Conservation (phyloP, 2,888 invertebrate genomes). For the Chrysopilus asiliformis region DNA sequence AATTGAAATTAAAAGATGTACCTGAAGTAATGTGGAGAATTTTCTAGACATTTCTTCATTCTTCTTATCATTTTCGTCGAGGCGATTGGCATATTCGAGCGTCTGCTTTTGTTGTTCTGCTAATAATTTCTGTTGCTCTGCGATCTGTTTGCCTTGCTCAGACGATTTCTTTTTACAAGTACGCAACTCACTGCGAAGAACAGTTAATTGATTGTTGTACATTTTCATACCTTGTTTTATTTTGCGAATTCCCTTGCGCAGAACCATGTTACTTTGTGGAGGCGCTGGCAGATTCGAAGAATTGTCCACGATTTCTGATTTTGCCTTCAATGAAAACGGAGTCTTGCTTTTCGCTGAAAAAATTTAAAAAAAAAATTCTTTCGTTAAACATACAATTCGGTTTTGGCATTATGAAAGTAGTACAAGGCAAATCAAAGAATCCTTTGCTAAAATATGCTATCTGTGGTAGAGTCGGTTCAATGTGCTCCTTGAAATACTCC, state of each 20-base stretch:
- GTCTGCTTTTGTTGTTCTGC: slow-evolving; percentile 64
- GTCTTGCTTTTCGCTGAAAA: slow-evolving; percentile 22
- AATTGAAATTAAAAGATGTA: slow-evolving; percentile 23
- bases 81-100: slow-evolving; percentile 65
- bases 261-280: slow-evolving; percentile 73
- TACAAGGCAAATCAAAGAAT: slow-evolving; percentile 53
- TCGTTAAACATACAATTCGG: too few species aligned
- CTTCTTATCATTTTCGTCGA: slow-evolving; percentile 82
- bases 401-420: slow-evolving; percentile 1
- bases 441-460: slow-evolving; percentile 78
- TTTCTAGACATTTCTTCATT: slow-evolving; percentile 81
- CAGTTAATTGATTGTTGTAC: slow-evolving; percentile 69
- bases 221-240: slow-evolving; percentile 83
- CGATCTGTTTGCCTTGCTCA: slow-evolving; percentile 73
- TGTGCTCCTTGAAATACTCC: slow-evolving; percentile 93
- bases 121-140: slow-evolving; percentile 58
- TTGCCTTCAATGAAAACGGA: slow-evolving; percentile 24
- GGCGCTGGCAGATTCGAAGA: slow-evolving; percentile 43
- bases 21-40: slow-evolving; percentile 74
- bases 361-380: slow-evolving; percentile 16
- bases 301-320: slow-evolving; percentile 27
- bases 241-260: slow-evolving; percentile 72
- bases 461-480: slow-evolving; percentile 79
- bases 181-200: slow-evolving; percentile 64
- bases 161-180: slow-evolving; percentile 70